Evolutionary conservation across 2,113 vertebrate species (phyloP).

Genomic region (Anoplopoma fimbria): DNA sequence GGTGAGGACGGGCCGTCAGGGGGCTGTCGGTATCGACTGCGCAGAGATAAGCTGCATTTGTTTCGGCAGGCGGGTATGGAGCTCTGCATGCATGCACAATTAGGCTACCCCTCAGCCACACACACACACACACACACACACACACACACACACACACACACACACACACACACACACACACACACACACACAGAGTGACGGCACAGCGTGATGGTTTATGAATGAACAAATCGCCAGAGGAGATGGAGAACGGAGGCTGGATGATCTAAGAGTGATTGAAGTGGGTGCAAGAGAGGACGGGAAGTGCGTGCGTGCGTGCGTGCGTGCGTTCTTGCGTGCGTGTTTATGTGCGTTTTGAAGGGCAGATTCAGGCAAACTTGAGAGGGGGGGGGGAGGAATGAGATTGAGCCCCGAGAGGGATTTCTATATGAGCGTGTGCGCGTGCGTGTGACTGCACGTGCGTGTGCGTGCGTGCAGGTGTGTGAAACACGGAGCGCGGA

Average conservation of each 20-base stretch:
- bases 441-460: background rate
- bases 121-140: constrained; percentile 31
- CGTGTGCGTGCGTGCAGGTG: constrained; percentile 50
- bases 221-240: constrained; percentile 78
- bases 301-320: constrained; percentile 16
- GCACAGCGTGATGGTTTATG: constrained; percentile 75
- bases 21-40: constrained; percentile 57
- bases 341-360: constrained; percentile 37
- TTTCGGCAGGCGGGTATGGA: constrained; percentile 58
- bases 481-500: constrained; percentile 60
- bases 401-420: constrained; percentile 65
- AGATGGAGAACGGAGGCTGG: constrained; percentile 66
- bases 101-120: constrained; percentile 38
- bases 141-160: background rate
- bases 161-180: constrained; percentile 15
- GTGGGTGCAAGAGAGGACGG: constrained; percentile 68
- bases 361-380: constrained; percentile 28
- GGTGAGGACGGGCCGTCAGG: constrained; percentile 32
- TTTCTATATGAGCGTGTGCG: constrained; percentile 38
- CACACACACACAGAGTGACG: constrained; percentile 26
- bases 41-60: constrained; percentile 65
- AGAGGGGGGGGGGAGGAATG: constrained; percentile 25
- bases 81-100: constrained; percentile 70
- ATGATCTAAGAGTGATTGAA: constrained; percentile 80
- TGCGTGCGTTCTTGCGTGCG: background rate